These are phyloP conservation scores for Apostichopus californicus DNA, from an alignment of 35 echinoderm and acorn worm genomes.

Conservation along the genomic window DNA sequence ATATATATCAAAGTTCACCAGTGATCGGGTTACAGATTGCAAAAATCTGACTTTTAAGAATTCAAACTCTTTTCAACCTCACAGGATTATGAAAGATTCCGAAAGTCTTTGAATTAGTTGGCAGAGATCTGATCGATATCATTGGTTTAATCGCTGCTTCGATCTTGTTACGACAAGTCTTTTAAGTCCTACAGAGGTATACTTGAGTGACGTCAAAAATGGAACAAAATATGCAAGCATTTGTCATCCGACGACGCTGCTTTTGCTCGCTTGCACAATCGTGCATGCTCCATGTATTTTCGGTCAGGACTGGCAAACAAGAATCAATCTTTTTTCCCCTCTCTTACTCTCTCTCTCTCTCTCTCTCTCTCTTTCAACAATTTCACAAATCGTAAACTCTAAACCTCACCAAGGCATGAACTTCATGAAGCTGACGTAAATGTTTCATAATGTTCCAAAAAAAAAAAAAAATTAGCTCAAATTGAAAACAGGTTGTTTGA, in stretches of 20 bases:
- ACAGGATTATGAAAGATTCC: background rate
- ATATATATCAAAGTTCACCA: no score
- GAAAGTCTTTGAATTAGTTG: background rate
- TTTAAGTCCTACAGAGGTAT: background rate
- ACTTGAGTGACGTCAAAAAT: background rate
- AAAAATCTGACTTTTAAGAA: background rate
- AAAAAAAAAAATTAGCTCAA: constrained; percentile 4
- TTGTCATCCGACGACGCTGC: background rate
- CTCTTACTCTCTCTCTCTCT: background rate
- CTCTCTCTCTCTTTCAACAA: background rate
- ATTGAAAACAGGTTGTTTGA: constrained; percentile 29
- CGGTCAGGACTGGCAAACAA: background rate
- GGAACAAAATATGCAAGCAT: constrained; percentile 15
- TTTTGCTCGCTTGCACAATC: background rate
- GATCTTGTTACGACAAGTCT: background rate
- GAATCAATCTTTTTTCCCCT: background rate
- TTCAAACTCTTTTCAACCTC: background rate
- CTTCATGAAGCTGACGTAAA: background rate
- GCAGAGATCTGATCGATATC: background rate
- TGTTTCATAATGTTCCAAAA: constrained; percentile 2
- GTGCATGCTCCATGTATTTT: background rate
- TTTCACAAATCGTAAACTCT: constrained; percentile 2
- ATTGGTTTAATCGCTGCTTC: background rate
- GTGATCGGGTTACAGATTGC: background rate
- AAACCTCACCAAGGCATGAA: constrained; percentile 11